Evolutionary conservation across 1,140 invertebrate species (phyloP).

Genomic region (Streblospio benedicti): DNA sequence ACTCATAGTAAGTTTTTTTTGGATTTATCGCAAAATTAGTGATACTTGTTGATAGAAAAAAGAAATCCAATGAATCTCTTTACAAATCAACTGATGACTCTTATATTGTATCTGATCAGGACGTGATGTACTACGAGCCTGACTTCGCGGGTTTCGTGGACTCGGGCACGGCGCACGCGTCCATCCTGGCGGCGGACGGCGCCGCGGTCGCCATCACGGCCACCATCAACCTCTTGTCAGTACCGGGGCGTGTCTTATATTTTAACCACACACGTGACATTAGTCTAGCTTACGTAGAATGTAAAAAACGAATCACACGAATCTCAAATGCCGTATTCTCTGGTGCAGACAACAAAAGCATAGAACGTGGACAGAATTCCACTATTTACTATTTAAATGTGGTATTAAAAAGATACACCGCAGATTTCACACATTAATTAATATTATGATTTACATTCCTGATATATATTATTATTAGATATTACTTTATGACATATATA

Average conservation of each 20-base stretch:
- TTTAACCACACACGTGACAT: neutral
- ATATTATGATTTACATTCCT: no score
- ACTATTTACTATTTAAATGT: neutral
- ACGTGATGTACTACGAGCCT: constrained; percentile 49
- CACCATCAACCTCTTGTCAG: constrained; percentile 84
- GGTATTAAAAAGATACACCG: neutral
- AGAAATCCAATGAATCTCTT: no score
- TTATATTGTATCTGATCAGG: no score
- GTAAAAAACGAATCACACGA: neutral
- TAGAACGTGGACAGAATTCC: neutral
- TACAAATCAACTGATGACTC: no score
- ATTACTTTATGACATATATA: no score
- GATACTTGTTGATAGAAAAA: no score
- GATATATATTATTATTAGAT: no score
- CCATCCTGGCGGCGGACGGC: constrained; percentile 73
- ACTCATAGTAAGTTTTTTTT: no score
- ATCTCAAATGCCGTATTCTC: neutral
- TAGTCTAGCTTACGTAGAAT: neutral
- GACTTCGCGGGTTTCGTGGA: constrained; percentile 38
- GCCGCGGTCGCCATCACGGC: constrained; percentile 90
- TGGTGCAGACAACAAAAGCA: neutral
- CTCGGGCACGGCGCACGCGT: constrained; percentile 79
- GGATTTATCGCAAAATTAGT: no score
- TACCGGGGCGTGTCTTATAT: constrained; percentile 20
- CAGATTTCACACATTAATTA: neutral